Evolutionary conservation across 2,113 vertebrate species (phyloP), one percentile per base, ranked within the genome.

Genomic region (Anarrhichthys ocellatus): DNA sequence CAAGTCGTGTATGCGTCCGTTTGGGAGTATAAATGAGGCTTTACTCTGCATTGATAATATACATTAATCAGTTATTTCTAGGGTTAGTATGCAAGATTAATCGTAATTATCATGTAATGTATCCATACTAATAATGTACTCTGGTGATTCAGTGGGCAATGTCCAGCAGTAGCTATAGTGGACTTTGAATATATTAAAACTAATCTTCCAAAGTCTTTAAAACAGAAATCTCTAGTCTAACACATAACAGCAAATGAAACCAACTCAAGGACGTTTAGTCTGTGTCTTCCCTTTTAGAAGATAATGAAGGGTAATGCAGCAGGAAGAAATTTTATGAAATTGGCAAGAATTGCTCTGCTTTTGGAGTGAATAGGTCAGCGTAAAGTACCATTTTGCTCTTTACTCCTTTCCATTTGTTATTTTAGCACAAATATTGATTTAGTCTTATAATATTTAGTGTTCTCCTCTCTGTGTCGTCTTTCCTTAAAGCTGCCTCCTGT

Each of bases 251-350:
- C 17, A 74, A 81, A 52, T 50, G 15, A 75, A 81, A 74, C 27
- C 40, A 42, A 68, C 40, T 81, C 63, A 48, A 74, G 63, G 78
- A 29, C 63, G 40, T 63, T 81, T 27, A 48, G 38, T 67, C 59
- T 71, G 64, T 76, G 64, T 44, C 44, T 69, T 63, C 9, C 56
- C 9, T 54, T 58, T 27, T 5, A 70, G 73, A 7, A 40, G 69
- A 59, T 58, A 58, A 73, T 38, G 38, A 44, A 80, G 22, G 61
- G 5, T 40, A n/a, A 48, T 72, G 32, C 67, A 77, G 67, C 66
- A 32, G 74, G 22, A 72, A 44, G 9, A 44, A 46, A 56, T 34
- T 1, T 50, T 32, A 71, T n/a, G 24, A 64, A 80, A 65, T 56
- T 34, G 38, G 3, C 14, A 24, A 20, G 40, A 46, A 68, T 50